These are phyloP conservation scores for Aselliscus stoliczkanus DNA, from an alignment of 2,797 vertebrate genomes.

Conservation along the genomic window DNA sequence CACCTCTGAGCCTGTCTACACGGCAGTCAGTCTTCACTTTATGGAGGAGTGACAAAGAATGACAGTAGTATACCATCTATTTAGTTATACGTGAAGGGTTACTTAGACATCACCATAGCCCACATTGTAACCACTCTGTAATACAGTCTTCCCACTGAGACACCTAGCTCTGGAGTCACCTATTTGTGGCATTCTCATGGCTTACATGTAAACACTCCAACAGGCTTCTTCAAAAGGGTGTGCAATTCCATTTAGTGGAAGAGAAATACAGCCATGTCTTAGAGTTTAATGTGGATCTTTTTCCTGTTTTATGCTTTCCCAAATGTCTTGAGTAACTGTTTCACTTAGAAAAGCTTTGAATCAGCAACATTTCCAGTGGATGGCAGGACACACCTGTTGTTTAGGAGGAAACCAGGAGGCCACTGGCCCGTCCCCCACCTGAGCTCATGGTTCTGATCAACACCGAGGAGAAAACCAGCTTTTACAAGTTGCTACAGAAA, in stretches of 20 bases:
- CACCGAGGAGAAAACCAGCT: not conserved
- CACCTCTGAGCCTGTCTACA: not conserved
- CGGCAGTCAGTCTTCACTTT: not conserved
- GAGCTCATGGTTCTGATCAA: not conserved
- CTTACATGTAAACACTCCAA: not conserved
- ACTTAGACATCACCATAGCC: not conserved
- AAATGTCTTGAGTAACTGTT: not conserved
- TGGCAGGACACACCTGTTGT: not conserved
- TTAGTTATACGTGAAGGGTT: not conserved
- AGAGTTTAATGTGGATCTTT: not conserved
- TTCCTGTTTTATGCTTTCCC: not conserved
- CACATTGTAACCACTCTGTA: not conserved
- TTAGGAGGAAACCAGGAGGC: not conserved
- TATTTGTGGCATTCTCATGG: not conserved
- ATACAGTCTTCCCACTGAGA: not conserved
- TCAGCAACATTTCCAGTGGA: not conserved
- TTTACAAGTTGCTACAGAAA: not conserved
- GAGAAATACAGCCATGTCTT: not conserved
- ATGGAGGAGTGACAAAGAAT: not conserved
- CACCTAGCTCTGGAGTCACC: not conserved
- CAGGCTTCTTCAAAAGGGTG: not conserved
- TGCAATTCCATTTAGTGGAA: not conserved
- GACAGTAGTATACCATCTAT: not conserved
- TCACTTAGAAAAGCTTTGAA: not conserved
- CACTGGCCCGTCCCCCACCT: too few species aligned